Evolutionary conservation across 1,140 invertebrate species (phyloP).

Genomic region (Heliconius himera): DNA sequence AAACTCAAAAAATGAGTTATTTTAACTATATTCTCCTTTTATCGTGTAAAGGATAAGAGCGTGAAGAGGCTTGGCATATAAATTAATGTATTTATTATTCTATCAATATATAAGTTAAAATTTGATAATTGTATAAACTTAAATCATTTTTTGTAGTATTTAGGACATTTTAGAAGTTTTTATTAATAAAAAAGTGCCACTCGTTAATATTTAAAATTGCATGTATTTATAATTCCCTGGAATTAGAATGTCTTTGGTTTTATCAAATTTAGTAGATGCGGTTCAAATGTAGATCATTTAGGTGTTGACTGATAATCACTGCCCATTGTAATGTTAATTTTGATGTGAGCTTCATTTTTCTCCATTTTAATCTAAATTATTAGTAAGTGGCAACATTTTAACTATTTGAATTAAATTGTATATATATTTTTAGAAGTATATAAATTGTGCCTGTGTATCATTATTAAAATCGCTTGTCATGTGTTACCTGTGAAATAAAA

Average conservation of each 20-base stretch:
- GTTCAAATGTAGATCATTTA: slow-evolving; percentile 14
- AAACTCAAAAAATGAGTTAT: no score
- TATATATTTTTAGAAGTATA: slow-evolving; percentile 23
- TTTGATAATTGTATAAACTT: no score
- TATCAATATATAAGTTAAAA: not conserved
- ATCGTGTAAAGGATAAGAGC: not conserved
- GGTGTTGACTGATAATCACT: slow-evolving; percentile 35
- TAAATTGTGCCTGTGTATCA: slow-evolving; percentile 34
- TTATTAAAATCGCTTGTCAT: slow-evolving; percentile 24
- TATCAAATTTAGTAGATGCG: not conserved
- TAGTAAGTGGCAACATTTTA: slow-evolving; percentile 16
- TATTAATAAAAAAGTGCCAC: slow-evolving; percentile 9
- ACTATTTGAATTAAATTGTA: slow-evolving; percentile 16
- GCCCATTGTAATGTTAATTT: slow-evolving; percentile 23
- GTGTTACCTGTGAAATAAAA: slow-evolving; percentile 12
- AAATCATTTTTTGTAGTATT: not conserved
- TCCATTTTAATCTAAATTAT: slow-evolving; percentile 7
- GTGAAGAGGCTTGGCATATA: not conserved
- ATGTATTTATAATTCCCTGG: not conserved
- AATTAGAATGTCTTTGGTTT: not conserved
- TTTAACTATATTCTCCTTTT: not conserved
- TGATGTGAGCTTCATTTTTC: not conserved
- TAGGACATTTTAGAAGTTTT: slow-evolving; percentile 2
- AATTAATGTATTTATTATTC: not conserved
- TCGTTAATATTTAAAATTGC: not conserved